These are phyloP conservation scores for Xanthia togata DNA, from an alignment of 2,888 invertebrate species.

Conservation along the genomic window DNA sequence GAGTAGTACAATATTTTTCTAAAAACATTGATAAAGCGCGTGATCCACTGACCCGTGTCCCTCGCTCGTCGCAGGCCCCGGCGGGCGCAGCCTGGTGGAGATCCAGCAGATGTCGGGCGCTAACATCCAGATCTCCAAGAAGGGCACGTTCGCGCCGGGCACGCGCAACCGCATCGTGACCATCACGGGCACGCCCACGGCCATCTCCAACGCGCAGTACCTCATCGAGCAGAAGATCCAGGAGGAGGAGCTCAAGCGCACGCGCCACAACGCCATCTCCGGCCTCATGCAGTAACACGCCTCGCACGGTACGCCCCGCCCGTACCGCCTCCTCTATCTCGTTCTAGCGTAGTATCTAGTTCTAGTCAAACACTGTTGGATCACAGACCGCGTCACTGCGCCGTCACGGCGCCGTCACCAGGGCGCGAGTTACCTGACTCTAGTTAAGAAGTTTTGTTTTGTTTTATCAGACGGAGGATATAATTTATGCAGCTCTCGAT, in stretches of 20 bases:
- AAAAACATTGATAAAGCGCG: not conserved
- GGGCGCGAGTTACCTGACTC: slow-evolving; percentile 83
- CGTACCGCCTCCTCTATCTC: slow-evolving; percentile 49
- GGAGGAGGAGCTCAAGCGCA: slow-evolving; percentile 98
- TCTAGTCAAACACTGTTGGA: slow-evolving; percentile 73
- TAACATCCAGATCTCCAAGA: slow-evolving; percentile 99
- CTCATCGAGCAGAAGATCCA: slow-evolving; percentile 99
- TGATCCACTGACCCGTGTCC: not conserved
- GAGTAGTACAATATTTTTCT: not conserved
- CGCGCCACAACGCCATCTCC: slow-evolving; percentile 96
- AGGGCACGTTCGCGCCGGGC: slow-evolving; percentile 99
- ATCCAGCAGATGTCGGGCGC: slow-evolving; percentile 99
- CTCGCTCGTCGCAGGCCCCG: slow-evolving; percentile 92
- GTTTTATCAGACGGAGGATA: slow-evolving; percentile 75
- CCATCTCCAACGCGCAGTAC: slow-evolving; percentile 97
- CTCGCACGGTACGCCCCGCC: slow-evolving; percentile 14
- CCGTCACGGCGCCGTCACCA: slow-evolving; percentile 39
- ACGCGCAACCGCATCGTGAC: slow-evolving; percentile 99
- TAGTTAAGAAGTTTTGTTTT: slow-evolving; percentile 80
- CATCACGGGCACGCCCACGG: slow-evolving; percentile 96
- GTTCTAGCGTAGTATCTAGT: slow-evolving; percentile 70
- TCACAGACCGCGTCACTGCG: slow-evolving; percentile 61
- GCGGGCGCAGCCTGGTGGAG: slow-evolving; percentile 98
- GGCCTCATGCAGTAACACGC: slow-evolving; percentile 92
- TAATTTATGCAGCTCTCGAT: slow-evolving; percentile 79